phyloP scores from a whole-genome alignment of 2,113 vertebrate genomes.

The Plecturocebus donacophilus region DNA sequence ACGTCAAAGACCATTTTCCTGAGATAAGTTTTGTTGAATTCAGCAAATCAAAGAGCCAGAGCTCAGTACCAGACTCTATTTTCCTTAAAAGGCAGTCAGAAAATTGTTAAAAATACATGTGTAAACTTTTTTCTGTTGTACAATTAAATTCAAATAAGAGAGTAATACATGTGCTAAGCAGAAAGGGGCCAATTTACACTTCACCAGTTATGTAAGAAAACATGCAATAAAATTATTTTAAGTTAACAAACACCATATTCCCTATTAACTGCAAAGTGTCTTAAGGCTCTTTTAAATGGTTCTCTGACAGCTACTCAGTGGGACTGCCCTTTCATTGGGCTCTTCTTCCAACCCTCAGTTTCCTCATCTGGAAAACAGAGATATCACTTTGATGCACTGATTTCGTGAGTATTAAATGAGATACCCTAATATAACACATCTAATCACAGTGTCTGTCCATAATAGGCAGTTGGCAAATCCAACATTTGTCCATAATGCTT shows the following conservation, averaged over 20 bases:
- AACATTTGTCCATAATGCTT: not conserved
- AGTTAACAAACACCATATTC: not conserved
- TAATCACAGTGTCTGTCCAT: not conserved
- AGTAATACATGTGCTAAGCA: constrained; percentile 32
- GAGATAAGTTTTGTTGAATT: not conserved
- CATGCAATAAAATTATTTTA: not conserved
- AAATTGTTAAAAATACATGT: not conserved
- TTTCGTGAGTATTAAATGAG: not conserved
- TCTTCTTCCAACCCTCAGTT: constrained; percentile 22
- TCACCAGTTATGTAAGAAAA: not conserved
- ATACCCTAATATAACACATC: not conserved
- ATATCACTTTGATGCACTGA: not conserved
- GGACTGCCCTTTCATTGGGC: not conserved
- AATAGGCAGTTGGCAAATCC: not conserved
- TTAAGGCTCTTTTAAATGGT: not conserved
- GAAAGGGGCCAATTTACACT: constrained; percentile 32
- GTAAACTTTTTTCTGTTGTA: constrained; percentile 1
- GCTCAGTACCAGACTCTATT: not conserved
- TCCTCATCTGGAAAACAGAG: not conserved
- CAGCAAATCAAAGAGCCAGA: not conserved
- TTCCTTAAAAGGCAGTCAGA: not conserved
- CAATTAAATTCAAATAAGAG: constrained; percentile 49
- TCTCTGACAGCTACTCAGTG: not conserved
- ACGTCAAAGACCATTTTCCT: not conserved
- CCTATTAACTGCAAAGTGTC: constrained; percentile 12